Evolutionary conservation across 1,140 invertebrate genomes (phyloP), one percentile per base, ranked within the genome.

Genomic region (Lethocerus indicus): DNA sequence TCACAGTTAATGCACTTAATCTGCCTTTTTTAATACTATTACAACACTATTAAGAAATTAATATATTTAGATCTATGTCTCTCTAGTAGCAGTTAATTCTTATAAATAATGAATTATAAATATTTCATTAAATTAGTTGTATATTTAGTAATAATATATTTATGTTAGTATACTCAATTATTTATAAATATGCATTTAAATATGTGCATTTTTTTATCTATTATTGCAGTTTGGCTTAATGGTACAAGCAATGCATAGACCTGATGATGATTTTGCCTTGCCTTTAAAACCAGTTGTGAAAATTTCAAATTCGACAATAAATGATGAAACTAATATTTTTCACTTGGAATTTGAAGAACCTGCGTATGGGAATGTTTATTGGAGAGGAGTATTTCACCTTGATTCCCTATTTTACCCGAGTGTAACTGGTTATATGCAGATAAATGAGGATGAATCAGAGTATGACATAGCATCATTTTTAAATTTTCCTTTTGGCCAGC

Each of bases 341-440:
- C 42, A 25, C 26, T 49, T 49, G 3, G 32, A 29, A 28, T 42
- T 20, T 29, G 42, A 36, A 32, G 48, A 39, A 13, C 20, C 35
- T 5, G 32, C 23, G 12, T 41, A 24, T 29, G 47, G 52, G n/a
- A 28, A 20, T n/a, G 46, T 48, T 7, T 53, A 49, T 29, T 78
- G 74, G 65, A 62, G 63, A 52, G 75, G 72, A 2, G 61, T 73
- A 26, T 57, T 75, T 32, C 69, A 77, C 60, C 54, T 85, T 37
- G 71, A 81, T 58, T 70, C 74, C 1, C 53, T 78, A 3, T 67
- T 76, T 48, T 79, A 77, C 61, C 72, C 75, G 1, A 74, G 79
- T 6, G 71, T 85, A 9, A 60, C 61, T 21, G 74, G 68, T 21
- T 57, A 63, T 3, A 47, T 76, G 5, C 73, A 76, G 53, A 65